These are phyloP conservation scores for Heliconius hortense DNA, from an alignment of 2,888 invertebrate genomes.

Conservation along the genomic window DNA sequence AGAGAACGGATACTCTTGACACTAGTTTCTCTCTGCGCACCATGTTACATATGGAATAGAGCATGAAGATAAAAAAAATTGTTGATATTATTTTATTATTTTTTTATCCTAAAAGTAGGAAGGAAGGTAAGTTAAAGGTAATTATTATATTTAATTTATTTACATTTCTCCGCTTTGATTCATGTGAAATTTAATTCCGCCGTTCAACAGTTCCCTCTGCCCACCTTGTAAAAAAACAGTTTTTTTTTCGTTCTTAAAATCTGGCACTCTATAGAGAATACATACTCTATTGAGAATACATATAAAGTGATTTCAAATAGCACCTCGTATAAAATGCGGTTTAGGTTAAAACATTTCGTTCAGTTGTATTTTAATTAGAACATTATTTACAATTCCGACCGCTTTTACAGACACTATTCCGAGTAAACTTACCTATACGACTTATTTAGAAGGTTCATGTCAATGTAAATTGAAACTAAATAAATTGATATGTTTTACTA, in stretches of 20 bases:
- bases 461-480: slow-evolving; percentile 4
- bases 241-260: background rate
- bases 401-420: slow-evolving; percentile 12
- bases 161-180: too few species aligned
- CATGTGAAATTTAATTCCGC: background rate
- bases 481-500: background rate
- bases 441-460: slow-evolving; percentile 4
- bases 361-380: slow-evolving; percentile 9
- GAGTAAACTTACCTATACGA: slow-evolving; percentile 8
- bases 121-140: too few species aligned
- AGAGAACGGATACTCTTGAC: too few species aligned
- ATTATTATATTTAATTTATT: too few species aligned
- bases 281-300: background rate
- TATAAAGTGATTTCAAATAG: slow-evolving; percentile 1
- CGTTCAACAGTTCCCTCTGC: background rate
- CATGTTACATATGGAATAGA: too few species aligned
- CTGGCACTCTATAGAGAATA: background rate
- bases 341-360: slow-evolving; percentile 8
- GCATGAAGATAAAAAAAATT: background rate
- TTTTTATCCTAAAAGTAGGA: too few species aligned
- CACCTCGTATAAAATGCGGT: background rate
- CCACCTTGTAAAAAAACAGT: background rate
- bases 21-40: background rate
- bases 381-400: slow-evolving; percentile 22
- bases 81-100: too few species aligned